Conservation (phyloP, 2,113 vertebrate species). For the Rhynchopsitta pachyrhyncha region DNA sequence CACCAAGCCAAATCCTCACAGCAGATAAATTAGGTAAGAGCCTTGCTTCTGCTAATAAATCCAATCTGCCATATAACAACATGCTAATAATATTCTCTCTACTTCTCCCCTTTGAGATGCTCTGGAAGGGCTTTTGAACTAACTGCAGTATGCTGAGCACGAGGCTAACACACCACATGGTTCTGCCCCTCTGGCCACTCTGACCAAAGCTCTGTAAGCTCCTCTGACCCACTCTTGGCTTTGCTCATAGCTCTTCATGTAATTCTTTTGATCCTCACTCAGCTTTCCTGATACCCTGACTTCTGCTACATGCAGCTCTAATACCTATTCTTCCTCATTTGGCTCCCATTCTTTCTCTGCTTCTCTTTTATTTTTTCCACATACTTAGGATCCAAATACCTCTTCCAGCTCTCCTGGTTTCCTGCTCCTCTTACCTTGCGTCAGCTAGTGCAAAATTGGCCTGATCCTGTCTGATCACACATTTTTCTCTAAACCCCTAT, state of each 20-base stretch:
- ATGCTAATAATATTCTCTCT: not conserved
- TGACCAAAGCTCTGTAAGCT: slow-evolving; percentile 27
- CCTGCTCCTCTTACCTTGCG: not conserved
- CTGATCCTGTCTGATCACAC: not conserved
- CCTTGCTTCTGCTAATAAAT: not conserved
- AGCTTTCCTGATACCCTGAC: slow-evolving; percentile 17
- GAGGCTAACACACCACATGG: not conserved
- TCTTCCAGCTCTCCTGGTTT: not conserved
- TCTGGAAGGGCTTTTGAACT: not conserved
- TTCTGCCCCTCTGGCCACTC: not conserved
- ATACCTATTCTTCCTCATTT: not conserved
- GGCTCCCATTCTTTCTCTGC: not conserved
- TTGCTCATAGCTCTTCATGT: not conserved
- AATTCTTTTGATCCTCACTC: slow-evolving; percentile 30
- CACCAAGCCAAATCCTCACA: not conserved
- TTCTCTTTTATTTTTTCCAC: not conserved
- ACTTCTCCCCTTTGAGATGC: not conserved
- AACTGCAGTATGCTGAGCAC: not conserved
- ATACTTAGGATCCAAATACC: not conserved
- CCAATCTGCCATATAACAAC: not conserved
- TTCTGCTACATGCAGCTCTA: not conserved
- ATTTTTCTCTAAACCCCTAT: not conserved
- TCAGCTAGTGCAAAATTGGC: slow-evolving; percentile 8
- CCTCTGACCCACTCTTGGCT: slow-evolving; percentile 8
- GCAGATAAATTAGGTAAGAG: not conserved